Evolutionary conservation across 2,797 vertebrate species (phyloP).

Genomic region (Onychomys leucogaster): DNA sequence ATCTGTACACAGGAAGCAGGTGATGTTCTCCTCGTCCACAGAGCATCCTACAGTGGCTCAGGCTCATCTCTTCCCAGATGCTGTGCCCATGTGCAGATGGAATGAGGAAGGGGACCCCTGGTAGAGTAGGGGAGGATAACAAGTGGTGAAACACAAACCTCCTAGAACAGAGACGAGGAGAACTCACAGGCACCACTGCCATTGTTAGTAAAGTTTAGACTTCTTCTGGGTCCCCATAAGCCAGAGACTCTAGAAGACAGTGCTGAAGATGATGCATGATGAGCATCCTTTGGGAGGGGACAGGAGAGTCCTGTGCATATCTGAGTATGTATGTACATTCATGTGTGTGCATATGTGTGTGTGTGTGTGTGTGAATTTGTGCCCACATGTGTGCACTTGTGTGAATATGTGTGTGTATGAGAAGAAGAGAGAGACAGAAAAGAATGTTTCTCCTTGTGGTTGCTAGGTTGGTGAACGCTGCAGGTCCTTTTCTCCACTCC

Average conservation of each 20-base stretch:
- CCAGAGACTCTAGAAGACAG: background rate
- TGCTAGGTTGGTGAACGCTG: background rate
- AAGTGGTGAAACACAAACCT: fast-evolving
- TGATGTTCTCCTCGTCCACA: fast-evolving
- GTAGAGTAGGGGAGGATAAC: background rate
- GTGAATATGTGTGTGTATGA: background rate
- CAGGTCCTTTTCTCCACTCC: background rate
- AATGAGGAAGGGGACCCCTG: background rate
- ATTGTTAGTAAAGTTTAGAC: fast-evolving
- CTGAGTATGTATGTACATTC: background rate
- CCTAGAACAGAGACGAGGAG: fast-evolving
- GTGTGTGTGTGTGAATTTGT: background rate
- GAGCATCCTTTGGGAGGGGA: background rate
- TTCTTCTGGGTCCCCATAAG: fast-evolving
- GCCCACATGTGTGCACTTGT: background rate
- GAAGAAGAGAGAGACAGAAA: background rate
- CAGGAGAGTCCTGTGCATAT: background rate
- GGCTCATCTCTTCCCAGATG: no score
- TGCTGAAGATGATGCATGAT: fast-evolving
- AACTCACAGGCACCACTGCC: fast-evolving
- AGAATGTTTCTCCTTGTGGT: background rate
- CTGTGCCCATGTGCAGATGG: background rate
- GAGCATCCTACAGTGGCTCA: background rate
- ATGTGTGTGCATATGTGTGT: background rate
- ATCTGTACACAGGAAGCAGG: fast-evolving